Base-by-base conservation (phyloP, 2,888 invertebrate species). In the Leucophora obtusa region DNA sequence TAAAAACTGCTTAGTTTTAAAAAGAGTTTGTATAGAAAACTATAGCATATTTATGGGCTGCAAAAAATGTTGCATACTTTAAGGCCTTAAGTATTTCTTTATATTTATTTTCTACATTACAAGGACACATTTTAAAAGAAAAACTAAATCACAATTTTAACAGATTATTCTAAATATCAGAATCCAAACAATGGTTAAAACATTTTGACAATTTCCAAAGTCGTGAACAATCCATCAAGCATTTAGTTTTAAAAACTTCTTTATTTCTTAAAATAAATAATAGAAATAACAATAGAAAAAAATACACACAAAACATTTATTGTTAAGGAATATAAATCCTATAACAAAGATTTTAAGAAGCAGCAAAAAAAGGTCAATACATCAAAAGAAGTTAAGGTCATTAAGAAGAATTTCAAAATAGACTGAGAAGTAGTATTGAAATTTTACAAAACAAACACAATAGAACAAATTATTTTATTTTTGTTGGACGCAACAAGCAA, bases 381-480 rank as follows among this genome's bases (percentile, higher is more conserved):
- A 76, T 76, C 76, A 76, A 80, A 81, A 81, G 63, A 76, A 65
- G 60, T 77, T 62, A 66, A 68, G 73, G 77, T 81, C 81, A 73
- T 76, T 76, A 81, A 73, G 69, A 72, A 72, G 54, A 66, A 15
- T 60, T 54, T 1, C 15, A 11, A 66, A 59, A 28, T 21, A 24
- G 18, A 65, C 53, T 47, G 53, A n/a, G 24, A 63, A 70, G 17
- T 17, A 50, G 15, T 24, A 47, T 17, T 8, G 59, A 65, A 63
- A 38, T 28, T 56, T 21, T 63, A 69, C 15, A 70, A 60, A 60
- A 60, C 24, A 77, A 72, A 77, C 71, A 78, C 71, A 78, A 78
- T 66, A 60, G 66, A 78, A 54, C 47, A 60, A 72, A 60, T 68
- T 77, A 54, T 60, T 24, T 54, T 50, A 24, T 35, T 35, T 35